Evolutionary conservation across 2,888 invertebrate genomes (phyloP), one percentile per base, ranked within the genome.

Genomic region (Perithous albicinctus): DNA sequence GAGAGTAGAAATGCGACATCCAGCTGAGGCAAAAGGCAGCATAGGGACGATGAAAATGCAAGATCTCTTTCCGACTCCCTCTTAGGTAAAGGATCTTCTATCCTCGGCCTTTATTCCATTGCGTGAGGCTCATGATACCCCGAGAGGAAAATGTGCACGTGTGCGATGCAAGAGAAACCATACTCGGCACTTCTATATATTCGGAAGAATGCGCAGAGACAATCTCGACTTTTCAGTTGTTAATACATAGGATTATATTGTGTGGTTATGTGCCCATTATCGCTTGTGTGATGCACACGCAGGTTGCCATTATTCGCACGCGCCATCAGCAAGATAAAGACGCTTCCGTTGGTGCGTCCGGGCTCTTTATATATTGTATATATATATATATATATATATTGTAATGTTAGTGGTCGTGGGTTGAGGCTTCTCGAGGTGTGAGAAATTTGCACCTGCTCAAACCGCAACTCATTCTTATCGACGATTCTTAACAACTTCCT

Each of bases 241-340:
- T 29, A 18, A 51, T 35, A 54, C 46, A n/a, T n/a, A 18, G 64
- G 29, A 74, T 74, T 64, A 29, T 41, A 7, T 48, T 64, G 35
- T 41, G 29, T 38, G 51, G 32, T 51, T 38, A 63, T 74, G 51
- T 51, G 38, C 20, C 43, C 15, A 41, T 23, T 41, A 18, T 41
- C 38, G 29, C 20, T n/a, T 41, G 38, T 56, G 56, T 66, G 32
- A 48, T 75, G 43, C 66, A 66, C 56, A 75, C 41, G 59, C 51
- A 66, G 46, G 54, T 70, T 35, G 66, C 76, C 66, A 80, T 80
- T 61, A 64, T 80, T 76, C 80, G 69, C 64, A 78, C 81, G 74
- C 46, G 78, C 78, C 73, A 64, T 69, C 41, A 54, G 38, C 56
- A 23, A 69, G 81, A 78, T 72, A 73, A 74, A 56, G 64, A 26